Conservation (phyloP, 1,140 invertebrate genomes). For the Yoshiicerus persimilis region DNA sequence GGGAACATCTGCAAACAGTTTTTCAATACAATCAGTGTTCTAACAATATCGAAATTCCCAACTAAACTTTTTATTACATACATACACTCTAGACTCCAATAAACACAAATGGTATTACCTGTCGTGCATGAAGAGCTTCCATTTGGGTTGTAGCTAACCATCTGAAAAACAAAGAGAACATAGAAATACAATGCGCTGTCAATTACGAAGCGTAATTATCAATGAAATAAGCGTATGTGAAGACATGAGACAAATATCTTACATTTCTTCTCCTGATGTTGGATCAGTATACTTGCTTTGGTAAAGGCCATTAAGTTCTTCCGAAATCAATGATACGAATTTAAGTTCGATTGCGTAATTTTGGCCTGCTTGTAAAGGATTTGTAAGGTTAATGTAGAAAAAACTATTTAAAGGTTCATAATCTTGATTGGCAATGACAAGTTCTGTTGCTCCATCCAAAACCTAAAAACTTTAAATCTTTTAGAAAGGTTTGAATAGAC, state of each 20-base stretch:
- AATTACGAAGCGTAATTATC: too few species aligned
- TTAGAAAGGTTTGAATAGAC: too few species aligned
- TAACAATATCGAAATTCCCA: too few species aligned
- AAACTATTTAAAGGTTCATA: neutral
- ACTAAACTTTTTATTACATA: too few species aligned
- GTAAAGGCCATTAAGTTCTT: conserved; percentile 73
- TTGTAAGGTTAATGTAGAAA: neutral
- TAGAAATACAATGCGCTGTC: neutral
- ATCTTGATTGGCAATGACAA: neutral
- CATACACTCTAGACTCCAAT: neutral
- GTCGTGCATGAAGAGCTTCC: conserved; percentile 82
- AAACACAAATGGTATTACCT: neutral
- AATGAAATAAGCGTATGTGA: too few species aligned
- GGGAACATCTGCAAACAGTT: conserved; percentile 1
- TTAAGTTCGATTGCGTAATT: conserved; percentile 61
- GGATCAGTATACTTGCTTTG: conserved; percentile 72
- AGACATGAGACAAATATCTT: neutral
- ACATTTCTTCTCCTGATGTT: conserved; percentile 65
- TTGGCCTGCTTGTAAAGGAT: neutral
- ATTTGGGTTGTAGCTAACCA: conserved; percentile 86
- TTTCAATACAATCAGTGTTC: conserved; percentile 50
- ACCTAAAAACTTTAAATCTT: neutral
- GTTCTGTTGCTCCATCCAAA: neutral
- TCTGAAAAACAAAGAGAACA: conserved; percentile 56
- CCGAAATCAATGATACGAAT: conserved; percentile 50